These are phyloP conservation scores for Melanotaenia trifasciata DNA, from an alignment of 2,797 vertebrate genomes.

Conservation along the genomic window DNA sequence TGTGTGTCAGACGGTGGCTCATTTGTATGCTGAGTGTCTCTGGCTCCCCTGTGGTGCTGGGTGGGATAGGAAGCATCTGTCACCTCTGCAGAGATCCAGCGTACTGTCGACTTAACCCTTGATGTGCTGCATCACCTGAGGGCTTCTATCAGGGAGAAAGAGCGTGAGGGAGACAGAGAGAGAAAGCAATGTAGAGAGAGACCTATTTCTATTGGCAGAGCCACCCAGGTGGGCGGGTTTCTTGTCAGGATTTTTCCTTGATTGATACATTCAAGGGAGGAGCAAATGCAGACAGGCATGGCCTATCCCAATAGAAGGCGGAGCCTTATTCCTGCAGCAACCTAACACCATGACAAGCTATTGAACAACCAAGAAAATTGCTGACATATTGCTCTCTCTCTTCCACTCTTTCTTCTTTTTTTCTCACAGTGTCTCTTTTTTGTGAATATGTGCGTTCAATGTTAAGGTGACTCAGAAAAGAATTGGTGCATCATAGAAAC, in stretches of 20 bases:
- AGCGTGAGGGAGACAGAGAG: slow-evolving; percentile 13
- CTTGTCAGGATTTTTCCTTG: slow-evolving; percentile 85
- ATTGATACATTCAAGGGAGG: slow-evolving; percentile 92
- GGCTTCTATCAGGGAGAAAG: slow-evolving; percentile 43
- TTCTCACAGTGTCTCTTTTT: slow-evolving; percentile 9
- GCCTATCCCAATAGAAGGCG: slow-evolving; percentile 88
- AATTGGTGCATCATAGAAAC: not conserved
- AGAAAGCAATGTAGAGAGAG: slow-evolving; percentile 9
- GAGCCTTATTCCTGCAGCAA: slow-evolving; percentile 76
- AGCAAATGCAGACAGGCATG: slow-evolving; percentile 88
- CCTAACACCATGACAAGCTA: slow-evolving; percentile 68
- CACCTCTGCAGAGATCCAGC: slow-evolving; percentile 85
- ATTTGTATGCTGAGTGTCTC: slow-evolving; percentile 91
- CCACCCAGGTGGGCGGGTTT: slow-evolving; percentile 85
- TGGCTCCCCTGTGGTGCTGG: slow-evolving; percentile 88
- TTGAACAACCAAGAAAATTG: slow-evolving; percentile 69
- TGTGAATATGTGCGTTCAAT: not conserved
- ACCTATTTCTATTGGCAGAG: slow-evolving; percentile 80
- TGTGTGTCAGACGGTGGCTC: slow-evolving; percentile 78
- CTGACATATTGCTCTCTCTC: slow-evolving; percentile 74
- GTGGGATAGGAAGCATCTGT: slow-evolving; percentile 92
- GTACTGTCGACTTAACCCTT: slow-evolving; percentile 79
- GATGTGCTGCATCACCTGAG: slow-evolving; percentile 72
- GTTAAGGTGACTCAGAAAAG: not conserved
- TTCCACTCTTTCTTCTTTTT: slow-evolving; percentile 11